Percentiles rank a stretch among this genome's conserved stretches.
These are phyloP conservation scores for Enteromius afrohamiltoni DNA, from an alignment of 2,797 vertebrate genomes.

Conservation along the genomic window DNA sequence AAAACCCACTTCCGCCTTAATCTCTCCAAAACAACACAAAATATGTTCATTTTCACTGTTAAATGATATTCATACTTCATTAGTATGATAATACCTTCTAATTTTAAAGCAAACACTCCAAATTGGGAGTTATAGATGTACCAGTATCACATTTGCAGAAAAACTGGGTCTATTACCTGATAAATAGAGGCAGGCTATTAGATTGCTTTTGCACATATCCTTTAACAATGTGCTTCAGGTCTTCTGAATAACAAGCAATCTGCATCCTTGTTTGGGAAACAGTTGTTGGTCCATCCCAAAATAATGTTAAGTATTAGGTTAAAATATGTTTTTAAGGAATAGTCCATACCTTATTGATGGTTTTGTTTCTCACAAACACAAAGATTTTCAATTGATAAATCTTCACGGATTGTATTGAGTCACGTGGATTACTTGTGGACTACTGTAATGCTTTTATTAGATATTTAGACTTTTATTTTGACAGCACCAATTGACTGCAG, in stretches of 20 bases:
- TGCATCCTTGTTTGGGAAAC: not conserved
- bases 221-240: constrained; percentile 1
- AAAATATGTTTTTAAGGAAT: not conserved
- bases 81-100: constrained; percentile 40
- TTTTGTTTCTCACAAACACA: not conserved
- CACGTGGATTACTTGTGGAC: not conserved
- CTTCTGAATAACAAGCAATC: constrained; percentile 2
- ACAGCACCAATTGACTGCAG: not conserved
- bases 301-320: not conserved
- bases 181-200: constrained; percentile 1
- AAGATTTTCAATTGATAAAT: not conserved
- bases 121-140: not conserved
- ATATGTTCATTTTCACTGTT: constrained; percentile 28
- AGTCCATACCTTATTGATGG: not conserved
- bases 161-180: not conserved
- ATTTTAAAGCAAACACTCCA: constrained; percentile 33
- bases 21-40: constrained; percentile 52
- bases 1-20: constrained; percentile 50
- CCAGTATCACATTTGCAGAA: not conserved
- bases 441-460: not conserved
- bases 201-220: constrained; percentile 3
- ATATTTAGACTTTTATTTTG: not conserved
- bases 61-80: constrained; percentile 48
- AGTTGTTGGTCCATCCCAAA: not conserved
- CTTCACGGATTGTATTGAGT: not conserved